Evolutionary conservation across 2,888 invertebrate genomes (phyloP).

Genomic region (Acanthosepion esculentum): DNA sequence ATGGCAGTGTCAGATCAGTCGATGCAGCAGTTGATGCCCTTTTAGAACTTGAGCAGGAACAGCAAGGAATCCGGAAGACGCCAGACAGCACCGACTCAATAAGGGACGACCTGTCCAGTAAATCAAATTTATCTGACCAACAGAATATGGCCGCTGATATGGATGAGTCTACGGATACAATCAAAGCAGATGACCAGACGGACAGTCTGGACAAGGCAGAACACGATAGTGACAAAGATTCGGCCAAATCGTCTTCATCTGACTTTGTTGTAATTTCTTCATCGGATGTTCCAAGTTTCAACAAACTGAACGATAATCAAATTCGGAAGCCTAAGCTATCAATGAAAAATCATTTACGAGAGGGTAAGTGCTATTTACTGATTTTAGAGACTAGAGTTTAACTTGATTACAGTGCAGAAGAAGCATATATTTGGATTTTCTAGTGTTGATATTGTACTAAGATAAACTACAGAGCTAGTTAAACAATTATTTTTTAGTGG

Average conservation of each 20-base stretch:
- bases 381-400: background rate
- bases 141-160: background rate
- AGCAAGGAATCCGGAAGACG: constrained; percentile 49
- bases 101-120: background rate
- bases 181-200: constrained; percentile 39
- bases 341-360: constrained; percentile 65
- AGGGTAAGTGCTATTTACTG: constrained; percentile 58
- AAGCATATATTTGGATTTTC: no score
- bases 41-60: constrained; percentile 53
- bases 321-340: constrained; percentile 62
- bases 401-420: no score
- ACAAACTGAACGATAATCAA: constrained; percentile 65
- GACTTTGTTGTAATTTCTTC: constrained; percentile 86
- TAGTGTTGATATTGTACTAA: no score
- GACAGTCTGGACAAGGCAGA: constrained; percentile 51
- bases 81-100: constrained; percentile 45
- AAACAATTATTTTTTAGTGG: no score
- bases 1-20: constrained; percentile 59
- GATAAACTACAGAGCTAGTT: no score
- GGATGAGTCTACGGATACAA: constrained; percentile 44
- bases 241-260: constrained; percentile 81
- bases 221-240: constrained; percentile 51
- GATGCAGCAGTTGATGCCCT: constrained; percentile 65
- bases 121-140: background rate
- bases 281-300: constrained; percentile 70